A percentile compares a stretch with the other conserved stretches of the same genome.
These are phyloP conservation scores for Hypsibius dujardini DNA, from an alignment of 1,140 invertebrate genomes.

Conservation along the genomic window DNA sequence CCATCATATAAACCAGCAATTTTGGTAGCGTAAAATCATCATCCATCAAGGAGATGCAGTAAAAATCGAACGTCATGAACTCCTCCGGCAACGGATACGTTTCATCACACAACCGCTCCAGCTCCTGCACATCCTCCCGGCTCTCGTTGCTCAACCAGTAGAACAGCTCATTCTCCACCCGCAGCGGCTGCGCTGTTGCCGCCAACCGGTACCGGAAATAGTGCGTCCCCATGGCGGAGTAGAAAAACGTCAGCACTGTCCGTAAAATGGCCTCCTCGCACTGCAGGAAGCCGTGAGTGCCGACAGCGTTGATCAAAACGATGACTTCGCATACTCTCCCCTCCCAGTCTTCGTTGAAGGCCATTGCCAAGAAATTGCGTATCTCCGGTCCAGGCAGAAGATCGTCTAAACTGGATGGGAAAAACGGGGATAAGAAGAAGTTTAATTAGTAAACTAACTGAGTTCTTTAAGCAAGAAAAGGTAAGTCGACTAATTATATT, in stretches of 20 bases:
- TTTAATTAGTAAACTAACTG: too few relatives aligned
- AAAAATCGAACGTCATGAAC: not conserved
- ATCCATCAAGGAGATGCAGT: not conserved
- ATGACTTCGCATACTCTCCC: not conserved
- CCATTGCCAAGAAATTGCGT: not conserved
- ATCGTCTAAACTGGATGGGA: not conserved
- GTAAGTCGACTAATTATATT: too few relatives aligned
- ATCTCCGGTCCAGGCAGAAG: not conserved
- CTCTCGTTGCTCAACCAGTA: not conserved
- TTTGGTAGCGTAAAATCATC: not conserved
- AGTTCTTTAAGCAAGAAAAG: too few relatives aligned
- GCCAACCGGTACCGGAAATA: not conserved
- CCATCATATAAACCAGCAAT: not conserved
- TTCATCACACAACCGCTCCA: not conserved
- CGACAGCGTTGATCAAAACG: not conserved
- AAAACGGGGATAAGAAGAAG: too few relatives aligned
- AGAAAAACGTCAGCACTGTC: not conserved
- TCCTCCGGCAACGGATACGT: not conserved
- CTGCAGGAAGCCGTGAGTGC: not conserved
- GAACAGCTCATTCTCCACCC: not conserved
- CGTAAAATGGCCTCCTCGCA: not conserved
- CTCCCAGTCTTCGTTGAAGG: conserved; percentile 13
- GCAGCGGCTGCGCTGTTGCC: not conserved
- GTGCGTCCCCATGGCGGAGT: not conserved
- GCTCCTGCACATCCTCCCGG: not conserved